A percentile compares a stretch with the other conserved stretches of the same genome.
phyloP scores from a whole-genome alignment of 2,888 invertebrate genomes.

The Latrodectus elegans region DNA sequence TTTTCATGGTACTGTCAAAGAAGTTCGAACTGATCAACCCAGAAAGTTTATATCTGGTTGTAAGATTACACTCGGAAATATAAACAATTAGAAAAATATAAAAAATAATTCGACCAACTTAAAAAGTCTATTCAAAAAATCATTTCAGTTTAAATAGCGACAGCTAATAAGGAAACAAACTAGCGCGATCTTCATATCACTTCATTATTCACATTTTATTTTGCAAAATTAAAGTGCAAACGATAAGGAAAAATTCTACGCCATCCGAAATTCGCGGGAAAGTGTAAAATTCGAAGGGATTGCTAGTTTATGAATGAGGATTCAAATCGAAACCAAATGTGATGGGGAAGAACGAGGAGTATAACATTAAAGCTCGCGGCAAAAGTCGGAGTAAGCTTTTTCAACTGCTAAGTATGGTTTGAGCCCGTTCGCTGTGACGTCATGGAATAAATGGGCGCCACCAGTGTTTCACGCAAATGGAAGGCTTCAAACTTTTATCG shows the following conservation, averaged over 20 bases:
- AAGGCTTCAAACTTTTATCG: conserved; percentile 24
- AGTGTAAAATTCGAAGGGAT: neutral
- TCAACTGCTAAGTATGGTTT: conserved; percentile 54
- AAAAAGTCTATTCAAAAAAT: too few species aligned
- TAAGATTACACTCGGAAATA: too few species aligned
- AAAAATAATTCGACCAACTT: too few species aligned
- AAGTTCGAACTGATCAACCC: neutral
- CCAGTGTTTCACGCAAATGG: conserved; percentile 49
- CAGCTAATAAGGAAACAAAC: too few species aligned
- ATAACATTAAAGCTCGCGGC: conserved; percentile 33
- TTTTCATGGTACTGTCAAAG: neutral
- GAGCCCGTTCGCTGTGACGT: conserved; percentile 54
- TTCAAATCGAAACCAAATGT: conserved; percentile 43
- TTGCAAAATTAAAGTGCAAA: neutral
- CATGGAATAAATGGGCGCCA: conserved; percentile 62
- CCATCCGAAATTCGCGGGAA: conserved; percentile 1
- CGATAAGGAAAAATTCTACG: conserved; percentile 3
- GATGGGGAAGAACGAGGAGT: neutral
- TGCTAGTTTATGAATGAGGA: neutral
- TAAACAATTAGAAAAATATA: too few species aligned
- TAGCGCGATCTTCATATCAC: too few species aligned
- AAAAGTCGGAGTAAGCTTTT: conserved; percentile 7
- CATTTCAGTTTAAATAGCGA: too few species aligned
- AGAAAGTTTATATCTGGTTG: too few species aligned
- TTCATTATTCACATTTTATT: too few species aligned